phyloP scores from a whole-genome alignment of 2,797 vertebrate species.

The Falco columbarius region DNA sequence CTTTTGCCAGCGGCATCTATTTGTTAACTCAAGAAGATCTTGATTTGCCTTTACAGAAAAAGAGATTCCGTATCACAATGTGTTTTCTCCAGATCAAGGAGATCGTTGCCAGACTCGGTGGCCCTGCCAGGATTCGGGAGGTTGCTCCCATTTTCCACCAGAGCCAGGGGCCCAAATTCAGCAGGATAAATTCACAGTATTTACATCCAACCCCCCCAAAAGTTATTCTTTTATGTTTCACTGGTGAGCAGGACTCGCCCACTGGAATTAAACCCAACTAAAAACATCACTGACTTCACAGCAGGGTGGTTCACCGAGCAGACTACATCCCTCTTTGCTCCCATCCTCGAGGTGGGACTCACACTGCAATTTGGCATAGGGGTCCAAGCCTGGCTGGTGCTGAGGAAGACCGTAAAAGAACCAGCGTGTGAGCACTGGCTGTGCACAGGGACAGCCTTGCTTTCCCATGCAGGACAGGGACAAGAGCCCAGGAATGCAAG shows the following conservation, averaged over 20 bases:
- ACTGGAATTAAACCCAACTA: not conserved
- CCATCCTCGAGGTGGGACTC: not conserved
- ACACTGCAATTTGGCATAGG: accelerated
- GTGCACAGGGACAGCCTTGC: not conserved
- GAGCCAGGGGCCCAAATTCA: not conserved
- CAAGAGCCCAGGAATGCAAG: not conserved
- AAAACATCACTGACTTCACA: not conserved
- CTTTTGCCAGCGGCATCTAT: not conserved
- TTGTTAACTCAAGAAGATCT: not conserved
- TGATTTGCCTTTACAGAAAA: not conserved
- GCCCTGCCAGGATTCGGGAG: not conserved
- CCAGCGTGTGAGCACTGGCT: accelerated
- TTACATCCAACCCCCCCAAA: not conserved
- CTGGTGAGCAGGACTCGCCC: not conserved
- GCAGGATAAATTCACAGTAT: not conserved
- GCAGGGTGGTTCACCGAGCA: not conserved
- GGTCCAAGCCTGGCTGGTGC: not conserved
- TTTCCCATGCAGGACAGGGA: not conserved
- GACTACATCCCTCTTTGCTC: not conserved
- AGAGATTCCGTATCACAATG: not conserved
- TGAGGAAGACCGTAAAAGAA: not conserved
- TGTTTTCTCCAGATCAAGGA: not conserved
- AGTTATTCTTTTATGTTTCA: not conserved
- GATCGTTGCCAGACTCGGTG: not conserved
- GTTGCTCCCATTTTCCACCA: not conserved